phyloP scores from a whole-genome alignment of 1,140 invertebrate genomes.

The Scaptomyza montana region DNA sequence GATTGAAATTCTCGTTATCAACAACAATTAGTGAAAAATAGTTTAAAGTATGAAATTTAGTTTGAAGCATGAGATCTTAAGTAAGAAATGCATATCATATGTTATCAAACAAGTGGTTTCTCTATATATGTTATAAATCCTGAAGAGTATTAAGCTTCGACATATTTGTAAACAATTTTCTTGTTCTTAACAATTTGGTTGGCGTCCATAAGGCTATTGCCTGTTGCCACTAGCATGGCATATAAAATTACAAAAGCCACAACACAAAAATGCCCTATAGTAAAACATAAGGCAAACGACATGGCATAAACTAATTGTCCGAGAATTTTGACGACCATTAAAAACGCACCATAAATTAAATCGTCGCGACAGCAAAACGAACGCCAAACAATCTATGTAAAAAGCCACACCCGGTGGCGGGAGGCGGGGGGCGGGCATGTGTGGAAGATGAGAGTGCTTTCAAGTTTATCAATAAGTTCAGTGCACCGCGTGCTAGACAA shows the following conservation, averaged over 20 bases:
- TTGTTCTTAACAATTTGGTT: conserved; percentile 54
- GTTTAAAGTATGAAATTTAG: no score
- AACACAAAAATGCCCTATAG: conserved; percentile 47
- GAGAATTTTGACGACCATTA: conserved; percentile 66
- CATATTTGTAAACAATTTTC: neutral
- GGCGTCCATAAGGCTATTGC: conserved; percentile 48
- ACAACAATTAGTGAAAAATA: no score
- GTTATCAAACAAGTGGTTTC: no score
- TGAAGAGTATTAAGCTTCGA: conserved; percentile 42
- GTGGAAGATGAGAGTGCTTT: neutral
- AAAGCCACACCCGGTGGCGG: neutral
- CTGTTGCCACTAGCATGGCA: conserved; percentile 34
- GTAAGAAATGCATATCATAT: no score
- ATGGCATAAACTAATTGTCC: conserved; percentile 62
- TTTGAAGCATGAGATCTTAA: no score
- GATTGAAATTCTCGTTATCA: no score
- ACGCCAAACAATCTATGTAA: neutral
- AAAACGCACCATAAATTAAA: conserved; percentile 57
- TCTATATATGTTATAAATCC: no score
- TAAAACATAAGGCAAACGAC: conserved; percentile 60
- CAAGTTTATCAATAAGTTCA: conserved; percentile 43
- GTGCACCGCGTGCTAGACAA: conserved; percentile 44
- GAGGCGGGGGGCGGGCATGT: neutral
- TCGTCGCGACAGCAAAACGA: conserved; percentile 31
- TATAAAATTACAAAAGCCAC: conserved; percentile 57